Evolutionary conservation across 2,113 vertebrate species (phyloP), one percentile per base, ranked within the genome.

Genomic region (Coptodon bakossiorum): DNA sequence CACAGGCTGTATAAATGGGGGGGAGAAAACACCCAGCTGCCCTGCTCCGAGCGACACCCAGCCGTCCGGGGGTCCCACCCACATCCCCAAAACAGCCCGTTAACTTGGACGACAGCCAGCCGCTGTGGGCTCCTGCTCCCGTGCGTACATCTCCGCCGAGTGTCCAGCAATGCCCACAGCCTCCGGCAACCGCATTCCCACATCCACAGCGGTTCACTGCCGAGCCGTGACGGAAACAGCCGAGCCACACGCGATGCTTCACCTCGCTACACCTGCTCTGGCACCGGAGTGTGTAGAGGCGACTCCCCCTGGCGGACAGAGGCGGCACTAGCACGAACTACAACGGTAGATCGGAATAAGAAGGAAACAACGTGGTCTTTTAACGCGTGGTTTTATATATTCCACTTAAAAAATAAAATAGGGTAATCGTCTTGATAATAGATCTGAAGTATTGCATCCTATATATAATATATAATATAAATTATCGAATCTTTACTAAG

Each of bases 131-230:
- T 85, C 83, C 87, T 2, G 78, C 7, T 40, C 57, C 88, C 17
- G 85, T 87, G 24, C 82, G 90, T 87, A 88, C 94, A 92, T 94
- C 94, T 85, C 91, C 79, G 59, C 91, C 71, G 94, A 90, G 85
- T 86, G 93, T 90, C 93, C 90, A 90, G 93, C 92, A 91, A 90
- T 94, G 91, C 92, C 91, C 87, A 85, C 90, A 84, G 92, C 90
- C 93, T 90, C 93, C 83, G 85, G 94, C 91, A 91, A 87, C 95
- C 94, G 95, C 95, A 96, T 95, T 95, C 95, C 93, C 87, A 89
- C 94, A 88, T 90, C 88, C 90, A 90, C 90, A 81, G 90, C 80
- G 80, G 84, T 85, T 93, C 88, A 9, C 9, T 8, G 85, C 86
- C 95, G 95, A 95, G 78, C 16, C 19, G 13, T 13, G 78, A 81